Base-by-base conservation (phyloP, 2,113 vertebrate species). In the Grallaria varia region DNA sequence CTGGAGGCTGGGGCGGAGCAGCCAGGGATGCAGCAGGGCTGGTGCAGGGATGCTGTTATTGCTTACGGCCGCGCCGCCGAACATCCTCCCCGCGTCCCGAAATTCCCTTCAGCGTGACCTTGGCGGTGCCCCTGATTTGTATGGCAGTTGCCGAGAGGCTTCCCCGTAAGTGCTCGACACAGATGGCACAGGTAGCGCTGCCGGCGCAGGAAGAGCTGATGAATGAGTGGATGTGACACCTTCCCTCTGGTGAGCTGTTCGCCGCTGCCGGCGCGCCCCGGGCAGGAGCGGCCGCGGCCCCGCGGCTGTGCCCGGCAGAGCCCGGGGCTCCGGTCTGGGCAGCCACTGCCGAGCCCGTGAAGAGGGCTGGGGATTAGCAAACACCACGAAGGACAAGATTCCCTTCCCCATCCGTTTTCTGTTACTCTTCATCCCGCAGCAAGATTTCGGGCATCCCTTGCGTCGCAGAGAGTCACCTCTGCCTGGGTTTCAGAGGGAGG, bases 41-140 rank as follows among this genome's bases (percentile, higher is more conserved):
- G 87, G 97, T 49, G 97, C 97, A 14, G 98, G 98, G 98, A 98
- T 93, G 97, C 97, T 98, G 98, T 95, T 96, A 64, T 28, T 95
- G 97, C 97, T 97, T 30, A n/a, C 95, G 27, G 94, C 97, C 92
- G 89, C 63, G 79, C 95, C 78, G 96, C 96, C 93, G 97, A 98
- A 99, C 99, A 99, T 98, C 98, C 94, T 98, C 98, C 97, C 95
- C 31, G 89, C 93, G 98, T 97, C 98, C 98, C 97, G 14, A 97
- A 97, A 97, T 98, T 97, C 97, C 98, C 98, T 96, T 95, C 96
- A 89, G 97, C 89, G 77, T 93, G 98, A 99, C 98, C 98, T 98
- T 97, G 98, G 96, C 95, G 82, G 44, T 98, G 98, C 98, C 99
- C 99, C 98, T 98, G 98, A 99, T 99, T 99, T 99, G 99, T 99